Evolutionary conservation across 2,797 vertebrate genomes (phyloP).

Genomic region (Hafferia zeledoni): DNA sequence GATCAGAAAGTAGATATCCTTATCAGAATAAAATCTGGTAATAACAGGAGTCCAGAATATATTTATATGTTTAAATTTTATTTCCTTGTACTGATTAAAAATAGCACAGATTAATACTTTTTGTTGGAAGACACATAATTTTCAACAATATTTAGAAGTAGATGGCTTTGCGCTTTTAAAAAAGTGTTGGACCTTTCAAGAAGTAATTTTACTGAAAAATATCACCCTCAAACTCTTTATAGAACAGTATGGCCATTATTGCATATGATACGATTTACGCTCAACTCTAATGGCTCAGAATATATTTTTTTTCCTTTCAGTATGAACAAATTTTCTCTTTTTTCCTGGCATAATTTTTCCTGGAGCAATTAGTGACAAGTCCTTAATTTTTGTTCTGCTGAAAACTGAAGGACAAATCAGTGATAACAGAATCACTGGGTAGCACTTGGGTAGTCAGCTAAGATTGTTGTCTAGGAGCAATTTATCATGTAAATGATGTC

Average conservation of each 20-base stretch:
- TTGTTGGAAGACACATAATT: not conserved
- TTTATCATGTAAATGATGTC: slow-evolving; percentile 82
- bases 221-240: not conserved
- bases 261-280: slow-evolving; percentile 38
- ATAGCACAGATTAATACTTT: not conserved
- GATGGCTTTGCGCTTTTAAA: not conserved
- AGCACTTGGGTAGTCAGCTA: slow-evolving; percentile 78
- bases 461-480: slow-evolving; percentile 79
- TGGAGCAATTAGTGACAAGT: slow-evolving; percentile 77
- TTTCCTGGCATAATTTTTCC: slow-evolving; percentile 76
- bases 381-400: slow-evolving; percentile 76
- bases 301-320: slow-evolving; percentile 10
- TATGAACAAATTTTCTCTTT: slow-evolving; percentile 73
- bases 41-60: not conserved
- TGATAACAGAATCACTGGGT: slow-evolving; percentile 76
- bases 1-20: not conserved
- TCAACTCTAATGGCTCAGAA: slow-evolving; percentile 50
- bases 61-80: not conserved
- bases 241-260: slow-evolving; percentile 51
- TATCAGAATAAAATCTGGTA: not conserved
- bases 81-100: not conserved
- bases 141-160: not conserved
- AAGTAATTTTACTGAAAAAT: slow-evolving; percentile 16
- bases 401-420: slow-evolving; percentile 81
- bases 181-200: not conserved